Evolutionary conservation across 2,888 invertebrate genomes (phyloP).

Genomic region (Nomada ferruginata): DNA sequence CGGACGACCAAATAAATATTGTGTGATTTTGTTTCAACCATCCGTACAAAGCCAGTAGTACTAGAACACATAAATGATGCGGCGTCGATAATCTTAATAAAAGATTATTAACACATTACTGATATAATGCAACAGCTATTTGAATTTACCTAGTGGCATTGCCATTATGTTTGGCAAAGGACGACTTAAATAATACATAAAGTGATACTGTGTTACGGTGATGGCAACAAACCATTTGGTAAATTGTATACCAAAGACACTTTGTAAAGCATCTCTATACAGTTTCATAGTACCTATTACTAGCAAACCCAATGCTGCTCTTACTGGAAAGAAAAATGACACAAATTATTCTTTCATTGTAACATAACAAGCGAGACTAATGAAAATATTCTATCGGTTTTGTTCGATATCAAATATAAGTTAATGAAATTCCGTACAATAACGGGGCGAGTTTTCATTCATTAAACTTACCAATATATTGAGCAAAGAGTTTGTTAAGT

Average conservation of each 20-base stretch:
- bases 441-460: constrained; percentile 23
- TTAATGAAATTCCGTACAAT: constrained; percentile 29
- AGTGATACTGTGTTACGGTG: constrained; percentile 97
- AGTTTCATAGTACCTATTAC: constrained; percentile 91
- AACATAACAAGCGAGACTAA: constrained; percentile 17
- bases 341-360: constrained; percentile 17
- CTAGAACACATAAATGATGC: constrained; percentile 86
- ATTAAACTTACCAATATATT: constrained; percentile 91
- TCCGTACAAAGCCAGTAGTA: constrained; percentile 92
- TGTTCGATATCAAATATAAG: constrained; percentile 6
- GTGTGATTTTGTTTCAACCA: constrained; percentile 92
- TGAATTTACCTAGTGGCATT: constrained; percentile 91
- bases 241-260: constrained; percentile 91
- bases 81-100: neutral
- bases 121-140: neutral
- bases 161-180: constrained; percentile 98
- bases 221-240: constrained; percentile 93
- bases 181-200: constrained; percentile 97
- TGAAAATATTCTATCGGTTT: neutral
- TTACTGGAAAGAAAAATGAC: constrained; percentile 86
- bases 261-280: constrained; percentile 90
- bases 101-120: neutral
- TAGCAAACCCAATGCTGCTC: constrained; percentile 90
- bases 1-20: constrained; percentile 93
- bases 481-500: constrained; percentile 93